Base-by-base conservation (phyloP, 2,888 invertebrate genomes). In the Epirrhoe alternata region DNA sequence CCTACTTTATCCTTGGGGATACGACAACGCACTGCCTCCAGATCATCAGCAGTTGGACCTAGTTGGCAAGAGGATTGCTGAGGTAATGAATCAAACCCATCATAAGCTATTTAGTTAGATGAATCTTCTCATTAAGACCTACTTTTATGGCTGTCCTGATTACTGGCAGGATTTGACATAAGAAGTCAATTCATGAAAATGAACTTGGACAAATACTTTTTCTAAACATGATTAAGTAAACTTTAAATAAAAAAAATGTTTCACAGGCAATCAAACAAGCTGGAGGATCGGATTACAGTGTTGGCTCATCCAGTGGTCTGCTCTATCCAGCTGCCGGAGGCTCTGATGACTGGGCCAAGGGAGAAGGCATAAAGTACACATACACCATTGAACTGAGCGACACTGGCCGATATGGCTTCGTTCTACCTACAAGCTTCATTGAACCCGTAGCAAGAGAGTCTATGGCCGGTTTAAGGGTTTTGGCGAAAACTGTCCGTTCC, bases 271-370 rank as follows among this genome's bases (percentile, higher is more conserved):
- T 97, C 74, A 86, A 90, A 78, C 83, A 87, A 55, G 87, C 92
- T 0, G 94, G 95, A 24, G 96, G 96, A 33, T 93, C 94, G 1
- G 84, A 90, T 56, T 97, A 97, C 81, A 95, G 94, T 35, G 96
- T 97, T 0, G 97, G 97, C 10, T 95, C 97, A 56, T 96, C 97
- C 17, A 97, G 96, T 53, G 95, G 94, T n/a, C 95, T 96, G 0
- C 90, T 97, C 0, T 97, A 97, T 84, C 96, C 97, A 0, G 97
- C 97, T 1, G 90, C 96, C 35, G 97, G 97, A 1, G 97, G 97
- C 12, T 96, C 97, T 0, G 97, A 97, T 78, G 98, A 98, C 86
- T 98, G 98, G 97, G 98, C 98, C 6, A 98, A 98, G 86, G 97
- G 97, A 0, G 92, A 94, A 49, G 95, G 96, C 7, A 96, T 98